Conservation (phyloP, 2,113 vertebrate genomes). For the Tachysurus vachellii region DNA sequence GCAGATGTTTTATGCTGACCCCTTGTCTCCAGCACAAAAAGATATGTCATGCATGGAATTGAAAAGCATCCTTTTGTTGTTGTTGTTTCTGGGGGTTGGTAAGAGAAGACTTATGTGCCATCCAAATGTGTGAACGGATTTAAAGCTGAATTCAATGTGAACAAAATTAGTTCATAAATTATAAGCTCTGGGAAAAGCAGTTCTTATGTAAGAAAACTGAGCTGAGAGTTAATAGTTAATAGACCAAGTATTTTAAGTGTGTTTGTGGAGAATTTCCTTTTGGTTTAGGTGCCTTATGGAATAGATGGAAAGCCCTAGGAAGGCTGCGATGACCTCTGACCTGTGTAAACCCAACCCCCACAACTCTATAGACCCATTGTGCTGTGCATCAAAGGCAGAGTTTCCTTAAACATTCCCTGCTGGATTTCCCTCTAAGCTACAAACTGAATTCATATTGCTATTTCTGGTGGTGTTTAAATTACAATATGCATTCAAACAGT, state of each 20-base stretch:
- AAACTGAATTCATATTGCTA: background rate
- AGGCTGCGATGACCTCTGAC: conserved; percentile 78
- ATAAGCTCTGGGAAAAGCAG: background rate
- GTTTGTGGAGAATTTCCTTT: conserved; percentile 11
- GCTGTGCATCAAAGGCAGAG: conserved; percentile 43
- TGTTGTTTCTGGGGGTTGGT: conserved; percentile 63
- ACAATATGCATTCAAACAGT: background rate
- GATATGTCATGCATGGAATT: conserved; percentile 72
- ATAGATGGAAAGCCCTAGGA: conserved; percentile 79
- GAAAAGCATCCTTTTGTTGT: conserved; percentile 67
- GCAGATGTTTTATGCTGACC: conserved; percentile 60
- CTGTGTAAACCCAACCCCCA: conserved; percentile 65
- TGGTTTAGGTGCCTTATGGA: conserved; percentile 56
- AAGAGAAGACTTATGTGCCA: conserved; percentile 39
- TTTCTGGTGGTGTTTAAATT: no score
- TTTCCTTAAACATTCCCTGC: conserved; percentile 45
- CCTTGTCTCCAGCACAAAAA: conserved; percentile 62
- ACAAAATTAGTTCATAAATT: background rate
- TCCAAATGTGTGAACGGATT: conserved; percentile 4
- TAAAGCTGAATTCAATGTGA: background rate
- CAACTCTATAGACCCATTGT: conserved; percentile 54
- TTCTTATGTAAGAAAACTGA: background rate
- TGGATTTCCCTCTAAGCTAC: conserved; percentile 6
- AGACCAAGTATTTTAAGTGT: background rate
- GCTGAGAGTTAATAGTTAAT: no score